phyloP scores from a whole-genome alignment of 2,888 invertebrate species.

The Eupithecia tripunctaria region DNA sequence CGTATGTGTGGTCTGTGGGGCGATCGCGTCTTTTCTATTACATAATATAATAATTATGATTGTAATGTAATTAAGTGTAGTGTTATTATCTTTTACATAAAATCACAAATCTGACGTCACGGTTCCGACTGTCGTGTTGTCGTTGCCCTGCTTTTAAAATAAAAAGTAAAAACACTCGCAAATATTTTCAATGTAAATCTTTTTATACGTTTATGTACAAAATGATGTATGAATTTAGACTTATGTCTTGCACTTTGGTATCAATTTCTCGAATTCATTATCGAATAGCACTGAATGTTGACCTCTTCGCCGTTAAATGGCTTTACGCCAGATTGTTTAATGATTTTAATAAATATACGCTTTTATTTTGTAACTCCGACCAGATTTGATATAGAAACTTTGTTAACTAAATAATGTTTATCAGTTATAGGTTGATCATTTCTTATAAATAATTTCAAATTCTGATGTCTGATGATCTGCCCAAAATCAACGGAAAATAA shows the following conservation, averaged over 20 bases:
- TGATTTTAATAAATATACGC: neutral
- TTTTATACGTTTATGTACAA: conserved; percentile 39
- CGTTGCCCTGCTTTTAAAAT: conserved; percentile 45
- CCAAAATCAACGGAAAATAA: neutral
- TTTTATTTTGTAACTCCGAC: neutral
- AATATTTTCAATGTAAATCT: conserved; percentile 19
- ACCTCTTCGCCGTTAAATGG: conserved; percentile 23
- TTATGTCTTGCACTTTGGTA: conserved; percentile 27
- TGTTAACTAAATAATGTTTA: neutral
- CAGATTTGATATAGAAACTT: neutral
- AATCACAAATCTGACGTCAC: conserved; percentile 76
- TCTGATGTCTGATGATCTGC: neutral
- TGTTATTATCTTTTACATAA: conserved; percentile 78
- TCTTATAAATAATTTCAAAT: neutral
- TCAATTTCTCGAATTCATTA: conserved; percentile 22
- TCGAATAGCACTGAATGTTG: conserved; percentile 16
- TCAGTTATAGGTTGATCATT: neutral
- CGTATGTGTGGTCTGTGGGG: conserved; percentile 64
- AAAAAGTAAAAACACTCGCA: conserved; percentile 19
- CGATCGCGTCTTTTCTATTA: conserved; percentile 69
- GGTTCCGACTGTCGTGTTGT: conserved; percentile 60
- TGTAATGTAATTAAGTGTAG: conserved; percentile 80
- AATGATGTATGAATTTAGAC: conserved; percentile 31
- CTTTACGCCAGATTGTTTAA: conserved; percentile 23
- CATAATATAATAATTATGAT: conserved; percentile 45